Evolutionary conservation across 2,888 invertebrate genomes (phyloP), one percentile per base, ranked within the genome.

Genomic region (Amphimallon solstitiale): DNA sequence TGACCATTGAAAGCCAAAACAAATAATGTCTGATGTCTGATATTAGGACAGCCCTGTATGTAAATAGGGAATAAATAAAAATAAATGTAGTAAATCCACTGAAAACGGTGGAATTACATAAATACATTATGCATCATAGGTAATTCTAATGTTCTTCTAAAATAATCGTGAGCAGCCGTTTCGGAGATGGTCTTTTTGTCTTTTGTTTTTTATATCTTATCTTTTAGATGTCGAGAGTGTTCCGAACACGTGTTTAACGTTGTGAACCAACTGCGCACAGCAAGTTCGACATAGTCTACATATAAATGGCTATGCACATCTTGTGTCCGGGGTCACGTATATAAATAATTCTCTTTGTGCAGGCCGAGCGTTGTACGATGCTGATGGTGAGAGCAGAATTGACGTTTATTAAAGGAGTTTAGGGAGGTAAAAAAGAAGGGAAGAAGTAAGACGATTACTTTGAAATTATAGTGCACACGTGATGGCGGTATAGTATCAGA

Each of bases 331-430:
- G 48, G 48, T 49, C 48, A 49, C 23, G 29, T 23, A 29, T 49
- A 49, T 49, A 49, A 49, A 49, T 49, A 49, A 49, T 12, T 49
- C 23, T 49, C 48, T 49, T 49, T 49, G 48, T 49, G 29, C 29
- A 29, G n/a, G 9, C 9, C 48, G 23, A n/a, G 23, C 14, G 29
- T 23, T 49, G 29, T 23, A 23, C 29, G 48, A 9, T 5, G 29
- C 29, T n/a, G n/a, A n/a, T 45, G 14, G 48, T 12, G 48, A 12
- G 29, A 49, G n/a, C 1, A 29, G 23, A n/a, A 14, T 49, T 23
- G 14, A 49, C 14, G 29, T 49, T 49, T 49, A 49, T 14, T 5
- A 49, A 49, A 19, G 45, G 29, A 29, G n/a, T n/a, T n/a, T n/a
- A n/a, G 7, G 7, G 45, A n/a, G 17, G 7, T 17, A 45, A 45